Base-by-base conservation (phyloP, 2,888 invertebrate species). In the Troilus luridus region DNA sequence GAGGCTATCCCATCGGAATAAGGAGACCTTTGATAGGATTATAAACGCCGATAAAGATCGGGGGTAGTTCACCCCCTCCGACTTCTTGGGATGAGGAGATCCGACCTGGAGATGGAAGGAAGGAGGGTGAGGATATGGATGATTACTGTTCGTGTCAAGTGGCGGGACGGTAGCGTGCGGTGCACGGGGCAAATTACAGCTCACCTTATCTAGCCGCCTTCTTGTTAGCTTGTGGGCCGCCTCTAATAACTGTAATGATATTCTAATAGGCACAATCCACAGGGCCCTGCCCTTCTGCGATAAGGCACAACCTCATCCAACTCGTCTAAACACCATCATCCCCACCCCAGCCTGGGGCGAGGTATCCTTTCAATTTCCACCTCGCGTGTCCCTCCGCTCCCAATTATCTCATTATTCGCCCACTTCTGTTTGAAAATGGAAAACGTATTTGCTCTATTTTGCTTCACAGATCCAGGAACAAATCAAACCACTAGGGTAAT, bases 401-500 rank as follows among this genome's bases (percentile, higher is more conserved):
- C 89, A 64, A 89, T 89, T 89, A 89, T 64, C 64, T 64, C 89
- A 89, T 89, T 89, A 64, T 64, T 41, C 41, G 89, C 56, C 89
- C 64, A 64, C 62, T 89, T 64, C 41, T 89, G 64, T 89, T 62
- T 27, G 64, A 67, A 64, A 89, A 89, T 89, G 64, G 62, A 64
- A 89, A 89, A 89, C 89, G 54, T 64, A 89, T 88, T 88, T 88
- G 88, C 62, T 88, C 85, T 85, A 85, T 56, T 85, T 85, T 85
- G 85, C 21, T 58, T 58, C 54, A 41, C 85, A 58, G 85, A 85
- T 85, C 85, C 19, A 58, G 56, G n/a, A 85, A 85, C 54, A n/a
- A 58, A 85, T 85, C 56, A 85, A 85, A 85, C n/a, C 56, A n/a
- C 56, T n/a, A n/a, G 56, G 56, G 85, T 41, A 85, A n/a, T 77